Base-by-base conservation (phyloP, 2,113 vertebrate genomes). In the Gambusia holbrooki region DNA sequence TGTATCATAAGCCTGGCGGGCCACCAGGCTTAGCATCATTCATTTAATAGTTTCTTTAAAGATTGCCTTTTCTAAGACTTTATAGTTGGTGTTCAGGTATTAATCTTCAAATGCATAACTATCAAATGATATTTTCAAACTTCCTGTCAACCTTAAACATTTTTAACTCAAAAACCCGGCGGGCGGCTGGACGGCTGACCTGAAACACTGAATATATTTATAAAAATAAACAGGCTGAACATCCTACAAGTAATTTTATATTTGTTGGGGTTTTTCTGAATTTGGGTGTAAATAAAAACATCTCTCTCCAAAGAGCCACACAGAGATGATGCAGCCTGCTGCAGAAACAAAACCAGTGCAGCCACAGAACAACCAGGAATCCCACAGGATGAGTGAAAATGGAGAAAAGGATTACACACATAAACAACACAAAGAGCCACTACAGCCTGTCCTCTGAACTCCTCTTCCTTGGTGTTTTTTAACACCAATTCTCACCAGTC, bases 401-500 rank as follows among this genome's bases (percentile, higher is more conserved):
- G 68, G 71, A 28, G 40, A 69, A 80, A 68, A 76, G 54, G 76
- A 84, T 70, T 82, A 77, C 29, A 65, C 60, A 69, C 80, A 79
- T 80, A 87, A 90, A 87, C 78, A 80, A 82, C 77, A 78, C 66
- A n/a, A 80, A 84, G 80, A 40, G 81, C 80, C 68, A 69, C 79
- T 87, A 74, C 83, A 51, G 58, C 30, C 25, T 69, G 62, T 66
- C 48, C 58, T 65, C 58, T 62, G 17, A 30, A 15, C 13, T 63
- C 62, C 9, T n/a, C 29, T 32, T 33, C 29, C n/a, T 63, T 3
- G 19, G 29, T 32, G 14, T 3, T 63, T 62, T 62, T 32, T 30
- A 30, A 32, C 25, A 63, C 25, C 10, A 62, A 62, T 63, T 32
- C 29, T 63, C 62, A 63, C 51, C 51, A 58, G 7, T 7, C 11